Percentiles rank a stretch among this genome's conserved stretches.
These are phyloP conservation scores for Eupithecia vulgata DNA, from an alignment of 2,888 invertebrate species.

Conservation along the genomic window DNA sequence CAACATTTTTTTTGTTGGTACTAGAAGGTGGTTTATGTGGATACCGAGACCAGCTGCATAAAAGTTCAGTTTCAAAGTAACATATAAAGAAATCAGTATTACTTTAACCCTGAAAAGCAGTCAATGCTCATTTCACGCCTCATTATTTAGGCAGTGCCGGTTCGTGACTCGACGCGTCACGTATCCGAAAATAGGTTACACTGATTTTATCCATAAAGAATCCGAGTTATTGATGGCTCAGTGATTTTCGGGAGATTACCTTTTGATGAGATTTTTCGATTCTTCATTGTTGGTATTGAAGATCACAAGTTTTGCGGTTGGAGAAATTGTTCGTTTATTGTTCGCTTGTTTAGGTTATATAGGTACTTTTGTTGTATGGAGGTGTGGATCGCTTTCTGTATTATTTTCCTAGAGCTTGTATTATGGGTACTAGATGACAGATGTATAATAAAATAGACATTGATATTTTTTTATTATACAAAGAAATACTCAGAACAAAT, in stretches of 20 bases:
- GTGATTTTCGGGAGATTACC: constrained; percentile 22
- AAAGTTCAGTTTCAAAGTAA: not conserved
- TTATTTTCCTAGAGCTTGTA: not conserved
- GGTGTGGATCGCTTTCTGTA: not conserved
- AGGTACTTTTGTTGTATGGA: not conserved
- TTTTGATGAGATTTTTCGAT: constrained; percentile 27
- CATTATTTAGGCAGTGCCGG: constrained; percentile 11
- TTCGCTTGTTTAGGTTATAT: not conserved
- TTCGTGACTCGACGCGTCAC: constrained; percentile 33
- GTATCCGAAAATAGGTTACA: constrained; percentile 36
- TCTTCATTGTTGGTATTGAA: constrained; percentile 11
- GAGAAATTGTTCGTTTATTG: not conserved
- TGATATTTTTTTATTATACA: not conserved
- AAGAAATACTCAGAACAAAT: not conserved
- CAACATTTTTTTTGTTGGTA: too few species aligned
- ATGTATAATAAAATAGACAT: too few species aligned
- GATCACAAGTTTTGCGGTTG: not conserved
- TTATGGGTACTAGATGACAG: too few species aligned
- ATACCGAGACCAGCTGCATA: not conserved
- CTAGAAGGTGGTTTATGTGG: too few species aligned
- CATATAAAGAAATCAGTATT: not conserved
- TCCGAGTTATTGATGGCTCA: constrained; percentile 24
- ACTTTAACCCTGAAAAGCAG: not conserved
- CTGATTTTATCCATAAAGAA: constrained; percentile 33
- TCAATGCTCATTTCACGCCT: constrained; percentile 10